phyloP scores from a whole-genome alignment of 2,888 invertebrate species.

The Laspeyria flexula region DNA sequence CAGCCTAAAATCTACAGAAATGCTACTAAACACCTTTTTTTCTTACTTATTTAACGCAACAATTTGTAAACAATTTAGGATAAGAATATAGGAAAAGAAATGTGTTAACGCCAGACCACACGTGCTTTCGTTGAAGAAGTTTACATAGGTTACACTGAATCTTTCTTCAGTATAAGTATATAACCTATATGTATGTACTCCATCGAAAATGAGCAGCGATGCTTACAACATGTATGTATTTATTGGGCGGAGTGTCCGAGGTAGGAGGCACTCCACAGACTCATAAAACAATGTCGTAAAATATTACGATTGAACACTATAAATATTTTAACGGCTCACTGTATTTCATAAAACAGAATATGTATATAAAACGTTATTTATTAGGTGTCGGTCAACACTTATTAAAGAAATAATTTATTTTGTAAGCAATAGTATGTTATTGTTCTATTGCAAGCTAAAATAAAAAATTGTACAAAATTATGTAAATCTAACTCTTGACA shows the following conservation, averaged over 20 bases:
- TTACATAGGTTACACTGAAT: no score
- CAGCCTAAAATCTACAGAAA: no score
- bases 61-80: no score
- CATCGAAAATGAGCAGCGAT: not conserved
- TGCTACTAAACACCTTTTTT: no score
- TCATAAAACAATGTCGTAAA: slow-evolving; percentile 51
- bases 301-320: slow-evolving; percentile 48
- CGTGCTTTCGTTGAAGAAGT: no score
- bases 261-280: slow-evolving; percentile 26
- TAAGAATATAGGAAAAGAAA: no score
- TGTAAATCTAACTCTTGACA: no score
- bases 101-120: no score
- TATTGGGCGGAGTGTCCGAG: slow-evolving; percentile 25
- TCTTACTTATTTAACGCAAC: no score
- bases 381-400: slow-evolving; percentile 39
- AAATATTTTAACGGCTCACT: slow-evolving; percentile 47
- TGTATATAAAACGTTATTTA: slow-evolving; percentile 41
- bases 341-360: slow-evolving; percentile 39
- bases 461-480: slow-evolving; percentile 23
- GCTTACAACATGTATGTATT: not conserved
- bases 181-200: not conserved
- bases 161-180: no score
- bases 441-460: slow-evolving; percentile 24
- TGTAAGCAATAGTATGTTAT: slow-evolving; percentile 37
- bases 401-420: slow-evolving; percentile 33